Evolutionary conservation across 2,888 invertebrate genomes (phyloP), one percentile per base, ranked within the genome.

Genomic region (Mimumesa dahlbomi): DNA sequence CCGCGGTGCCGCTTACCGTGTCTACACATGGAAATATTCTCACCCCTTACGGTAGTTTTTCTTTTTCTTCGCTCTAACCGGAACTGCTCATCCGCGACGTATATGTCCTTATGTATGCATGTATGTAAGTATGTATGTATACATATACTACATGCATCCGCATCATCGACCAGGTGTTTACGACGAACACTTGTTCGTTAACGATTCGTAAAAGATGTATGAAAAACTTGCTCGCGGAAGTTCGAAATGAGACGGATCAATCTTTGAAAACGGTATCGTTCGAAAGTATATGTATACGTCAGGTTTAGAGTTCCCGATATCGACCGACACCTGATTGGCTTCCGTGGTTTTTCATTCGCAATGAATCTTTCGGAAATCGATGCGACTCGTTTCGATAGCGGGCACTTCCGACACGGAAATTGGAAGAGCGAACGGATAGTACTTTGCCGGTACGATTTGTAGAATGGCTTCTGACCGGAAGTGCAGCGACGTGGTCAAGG

Each of bases 401-500:
- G 6, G 4, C 14, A 34, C 48, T 70, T 61, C 64, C 64, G 52
- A 56, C 19, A 13, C 66, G 70, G 61, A 70, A 64, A 76, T 76
- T 56, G 50, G 21, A 63, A 36, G 22, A 16, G 14, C 50, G 18
- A 40, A 13, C n/a, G 22, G 18, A 22, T 19, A 34, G 4, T 11
- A 16, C 31, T 19, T 49, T 57, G 25, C 29, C 21, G 40, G 43
- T 21, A 9, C 57, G 48, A n/a, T n/a, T n/a, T n/a, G n/a, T n/a
- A n/a, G n/a, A n/a, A n/a, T 29, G 79, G 46, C 56, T 78, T 73
- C 58, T 22, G 29, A 18, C 58, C 71, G 78, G 79, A 79, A 74
- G 50, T 29, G 59, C 50, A 42, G 21, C 62, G 52, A 36, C 18
- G 31, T 45, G 40, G 49, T 49, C 42, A 45, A 40, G 56, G 36